Base-by-base conservation (phyloP, 2,113 vertebrate species). In the Misgurnus anguillicaudatus region DNA sequence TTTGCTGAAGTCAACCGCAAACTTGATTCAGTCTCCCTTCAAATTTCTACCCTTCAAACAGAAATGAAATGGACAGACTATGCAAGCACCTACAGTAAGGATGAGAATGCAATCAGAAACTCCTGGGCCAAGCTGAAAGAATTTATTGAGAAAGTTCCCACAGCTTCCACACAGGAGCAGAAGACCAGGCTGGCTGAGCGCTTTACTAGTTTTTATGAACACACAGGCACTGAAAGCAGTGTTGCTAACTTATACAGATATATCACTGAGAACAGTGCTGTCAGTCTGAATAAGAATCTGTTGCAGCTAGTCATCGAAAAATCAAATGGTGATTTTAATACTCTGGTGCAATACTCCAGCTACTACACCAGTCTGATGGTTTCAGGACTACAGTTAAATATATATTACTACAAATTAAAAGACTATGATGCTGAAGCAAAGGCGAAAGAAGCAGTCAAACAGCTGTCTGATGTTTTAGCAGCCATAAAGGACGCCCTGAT, bases 311-410 rank as follows among this genome's bases (percentile, higher is more conserved):
- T 74, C n/a, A 74, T 61, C 16, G n/a, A 45, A 39, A 74, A 60
- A 61, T 74, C 71, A 39, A 47, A 74, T 42, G 71, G 71, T 5
- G n/a, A 74, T 61, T 74, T 74, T 74, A 45, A 74, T 39, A 38
- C 57, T 5, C 42, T 74, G 71, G 42, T 61, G 11, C 57, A 74
- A 61, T 74, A 74, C 71, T 61, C 71, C 9, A 6, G 19, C 38
- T 74, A 74, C 55, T 74, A 42, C 31, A 74, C 71, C 13, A 45
- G 51, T 51, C 75, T 77, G 21, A 77, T 66, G 75, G 61, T 77
- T 6, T 65, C 45, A 51, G 75, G 75, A 11, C 62, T 77, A 0
- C 47, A 77, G 62, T 51, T 77, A 64, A 77, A 77, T 66, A 4
- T 77, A 0, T 77, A 39, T 66, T 65, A 77, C 31, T 38, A 55